Conservation (phyloP, 2,113 vertebrate species). For the Sylvietta virens region DNA sequence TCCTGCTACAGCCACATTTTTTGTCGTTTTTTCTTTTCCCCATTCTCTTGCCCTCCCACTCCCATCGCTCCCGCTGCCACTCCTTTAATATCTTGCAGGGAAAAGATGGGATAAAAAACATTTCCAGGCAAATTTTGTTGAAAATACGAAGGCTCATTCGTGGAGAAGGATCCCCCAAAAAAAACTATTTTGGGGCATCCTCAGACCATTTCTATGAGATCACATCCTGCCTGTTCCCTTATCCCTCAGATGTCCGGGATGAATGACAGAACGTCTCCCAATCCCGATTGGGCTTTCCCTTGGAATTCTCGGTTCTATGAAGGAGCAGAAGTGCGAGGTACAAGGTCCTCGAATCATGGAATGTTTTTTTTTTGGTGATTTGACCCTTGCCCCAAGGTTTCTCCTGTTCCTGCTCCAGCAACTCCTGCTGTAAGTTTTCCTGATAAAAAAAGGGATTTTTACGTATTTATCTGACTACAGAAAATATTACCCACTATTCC, state of each 20-base stretch:
- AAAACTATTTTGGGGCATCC: not conserved
- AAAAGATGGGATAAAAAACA: not conserved
- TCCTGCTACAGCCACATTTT: not conserved
- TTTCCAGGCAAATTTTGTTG: not conserved
- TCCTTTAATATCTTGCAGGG: accelerated
- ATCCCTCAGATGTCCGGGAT: not conserved
- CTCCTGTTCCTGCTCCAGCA: not conserved
- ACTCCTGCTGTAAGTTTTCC: not conserved
- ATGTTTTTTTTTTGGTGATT: not conserved
- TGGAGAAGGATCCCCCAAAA: not conserved
- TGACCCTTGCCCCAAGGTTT: not conserved
- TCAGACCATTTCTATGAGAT: not conserved
- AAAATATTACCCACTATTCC: not conserved
- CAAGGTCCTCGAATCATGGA: not conserved
- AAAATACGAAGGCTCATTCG: not conserved
- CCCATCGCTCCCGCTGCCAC: accelerated
- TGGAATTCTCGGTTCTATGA: not conserved
- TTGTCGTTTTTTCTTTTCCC: not conserved
- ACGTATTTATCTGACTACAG: accelerated
- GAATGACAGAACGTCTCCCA: not conserved
- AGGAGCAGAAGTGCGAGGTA: not conserved
- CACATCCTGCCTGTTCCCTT: not conserved
- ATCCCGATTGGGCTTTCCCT: not conserved
- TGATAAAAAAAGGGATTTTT: not conserved
- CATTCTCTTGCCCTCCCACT: not conserved